A percentile compares a stretch with the other conserved stretches of the same genome.
phyloP scores from a whole-genome alignment of 2,797 vertebrate species.

The Eospalax fontanierii region DNA sequence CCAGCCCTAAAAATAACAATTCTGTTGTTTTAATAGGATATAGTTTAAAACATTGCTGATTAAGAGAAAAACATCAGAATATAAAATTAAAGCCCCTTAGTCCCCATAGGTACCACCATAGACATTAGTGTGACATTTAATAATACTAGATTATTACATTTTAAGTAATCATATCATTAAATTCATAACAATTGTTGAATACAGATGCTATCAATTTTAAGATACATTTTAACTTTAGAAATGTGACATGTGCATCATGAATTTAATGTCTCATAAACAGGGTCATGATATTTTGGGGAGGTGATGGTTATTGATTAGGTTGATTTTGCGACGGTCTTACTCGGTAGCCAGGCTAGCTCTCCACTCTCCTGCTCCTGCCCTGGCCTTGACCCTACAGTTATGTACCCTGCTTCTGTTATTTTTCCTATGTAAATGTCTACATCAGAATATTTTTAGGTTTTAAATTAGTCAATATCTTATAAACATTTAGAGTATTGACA shows the following conservation, averaged over 20 bases:
- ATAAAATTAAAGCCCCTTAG: conserved; percentile 38
- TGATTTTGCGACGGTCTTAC: background rate
- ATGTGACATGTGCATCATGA: conserved; percentile 10
- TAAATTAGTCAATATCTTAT: conserved; percentile 1
- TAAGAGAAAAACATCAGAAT: conserved; percentile 32
- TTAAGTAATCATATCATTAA: conserved; percentile 32
- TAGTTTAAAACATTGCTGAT: conserved; percentile 1
- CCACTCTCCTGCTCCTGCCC: background rate
- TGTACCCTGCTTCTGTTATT: background rate
- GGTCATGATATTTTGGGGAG: background rate
- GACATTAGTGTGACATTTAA: conserved; percentile 25
- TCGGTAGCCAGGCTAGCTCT: background rate
- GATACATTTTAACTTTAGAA: conserved; percentile 36
- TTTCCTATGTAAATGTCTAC: background rate
- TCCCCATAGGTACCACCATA: background rate
- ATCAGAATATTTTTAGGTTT: background rate
- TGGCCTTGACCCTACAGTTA: background rate
- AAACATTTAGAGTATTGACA: conserved; percentile 17
- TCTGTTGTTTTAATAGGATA: conserved; percentile 2
- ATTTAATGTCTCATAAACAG: background rate
- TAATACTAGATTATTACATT: conserved; percentile 36
- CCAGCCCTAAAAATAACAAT: background rate
- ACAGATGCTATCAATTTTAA: conserved; percentile 10
- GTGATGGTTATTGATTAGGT: background rate
- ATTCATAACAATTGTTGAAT: conserved; percentile 32